phyloP scores from a whole-genome alignment of 1,140 invertebrate genomes.

The Ruditapes philippinarum region DNA sequence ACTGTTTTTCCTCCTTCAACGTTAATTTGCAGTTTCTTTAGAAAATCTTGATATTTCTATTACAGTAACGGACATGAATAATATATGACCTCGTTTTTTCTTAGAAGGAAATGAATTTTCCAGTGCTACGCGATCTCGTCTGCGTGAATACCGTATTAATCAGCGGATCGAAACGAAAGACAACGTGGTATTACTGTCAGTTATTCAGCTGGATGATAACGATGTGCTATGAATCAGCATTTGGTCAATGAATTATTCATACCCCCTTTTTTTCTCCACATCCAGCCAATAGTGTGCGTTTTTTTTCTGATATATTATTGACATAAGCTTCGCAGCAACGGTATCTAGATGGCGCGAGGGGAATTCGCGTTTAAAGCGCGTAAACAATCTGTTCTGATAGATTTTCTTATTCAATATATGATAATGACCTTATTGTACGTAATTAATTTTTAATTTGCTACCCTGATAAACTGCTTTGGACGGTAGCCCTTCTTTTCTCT shows the following conservation, averaged over 20 bases:
- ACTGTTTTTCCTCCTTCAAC: no score
- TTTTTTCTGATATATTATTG: neutral
- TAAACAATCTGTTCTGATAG: no score
- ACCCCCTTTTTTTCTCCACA: neutral
- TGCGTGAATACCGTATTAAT: neutral
- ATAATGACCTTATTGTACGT: no score
- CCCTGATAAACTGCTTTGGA: no score
- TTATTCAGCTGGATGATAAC: conserved; percentile 17
- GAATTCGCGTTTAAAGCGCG: no score
- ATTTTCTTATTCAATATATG: no score
- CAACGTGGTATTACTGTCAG: neutral
- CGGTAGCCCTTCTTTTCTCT: no score
- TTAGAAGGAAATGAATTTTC: conserved; percentile 20
- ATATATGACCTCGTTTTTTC: conserved; percentile 31
- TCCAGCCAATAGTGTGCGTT: neutral
- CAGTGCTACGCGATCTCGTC: neutral
- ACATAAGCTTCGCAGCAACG: no score
- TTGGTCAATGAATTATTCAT: conserved; percentile 46
- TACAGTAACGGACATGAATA: neutral
- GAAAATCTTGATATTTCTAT: neutral
- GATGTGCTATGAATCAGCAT: conserved; percentile 34
- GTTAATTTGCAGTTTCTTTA: no score
- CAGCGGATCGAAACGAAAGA: neutral
- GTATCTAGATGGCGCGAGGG: no score
- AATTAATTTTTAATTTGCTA: no score